These are phyloP conservation scores for Musca domestica DNA, from an alignment of 1,140 invertebrate species.

Conservation along the genomic window DNA sequence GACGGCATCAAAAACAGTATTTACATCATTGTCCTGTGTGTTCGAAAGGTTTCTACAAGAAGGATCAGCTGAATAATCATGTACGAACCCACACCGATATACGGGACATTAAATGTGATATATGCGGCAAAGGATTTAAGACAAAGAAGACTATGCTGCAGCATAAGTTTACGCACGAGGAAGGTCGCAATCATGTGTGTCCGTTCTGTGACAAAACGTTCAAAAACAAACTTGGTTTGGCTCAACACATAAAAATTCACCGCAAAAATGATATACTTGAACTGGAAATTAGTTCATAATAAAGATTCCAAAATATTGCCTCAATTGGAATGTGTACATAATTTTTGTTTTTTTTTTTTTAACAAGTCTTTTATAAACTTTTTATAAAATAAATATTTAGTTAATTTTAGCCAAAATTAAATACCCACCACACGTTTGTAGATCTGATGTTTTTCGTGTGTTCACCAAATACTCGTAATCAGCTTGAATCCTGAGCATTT, in stretches of 20 bases:
- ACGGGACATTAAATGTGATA: conserved; percentile 34
- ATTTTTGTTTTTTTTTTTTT: neutral
- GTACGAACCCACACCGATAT: conserved; percentile 32
- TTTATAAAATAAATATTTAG: too few relatives aligned
- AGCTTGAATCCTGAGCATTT: too few relatives aligned
- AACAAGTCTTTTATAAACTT: too few relatives aligned
- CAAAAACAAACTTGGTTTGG: conserved; percentile 14
- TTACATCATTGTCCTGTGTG: conserved; percentile 35
- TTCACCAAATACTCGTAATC: too few relatives aligned
- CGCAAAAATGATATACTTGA: neutral
- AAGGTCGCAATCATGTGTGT: conserved; percentile 15
- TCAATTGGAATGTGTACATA: too few relatives aligned
- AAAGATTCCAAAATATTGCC: too few relatives aligned
- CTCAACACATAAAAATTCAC: conserved; percentile 23
- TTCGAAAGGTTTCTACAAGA: conserved; percentile 32
- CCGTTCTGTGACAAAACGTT: conserved; percentile 24
- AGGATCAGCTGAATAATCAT: conserved; percentile 32
- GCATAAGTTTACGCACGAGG: conserved; percentile 33
- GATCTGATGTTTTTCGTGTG: too few relatives aligned
- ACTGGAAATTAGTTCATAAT: too few relatives aligned
- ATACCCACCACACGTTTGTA: too few relatives aligned
- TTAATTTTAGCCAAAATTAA: too few relatives aligned
- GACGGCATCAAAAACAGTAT: conserved; percentile 31
- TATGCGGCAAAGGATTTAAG: conserved; percentile 34
- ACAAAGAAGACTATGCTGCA: conserved; percentile 31